Percentiles rank a stretch among this genome's conserved stretches.
Conservation (phyloP, 2,797 vertebrate species). For the Luscinia luscinia region DNA sequence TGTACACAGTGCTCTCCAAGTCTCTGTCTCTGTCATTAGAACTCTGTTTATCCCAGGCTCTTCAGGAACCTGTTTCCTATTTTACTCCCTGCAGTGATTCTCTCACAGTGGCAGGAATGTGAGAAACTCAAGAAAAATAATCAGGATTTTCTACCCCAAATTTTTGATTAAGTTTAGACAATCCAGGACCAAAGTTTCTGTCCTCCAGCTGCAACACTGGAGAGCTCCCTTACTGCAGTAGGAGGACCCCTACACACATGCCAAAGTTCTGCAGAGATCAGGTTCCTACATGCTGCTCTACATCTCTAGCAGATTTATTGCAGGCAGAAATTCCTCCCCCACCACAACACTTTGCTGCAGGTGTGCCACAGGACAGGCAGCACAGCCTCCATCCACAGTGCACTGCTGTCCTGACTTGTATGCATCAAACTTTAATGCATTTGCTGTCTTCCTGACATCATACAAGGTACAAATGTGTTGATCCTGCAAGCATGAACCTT, state of each 20-base stretch:
- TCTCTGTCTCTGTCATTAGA: background rate
- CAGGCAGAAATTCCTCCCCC: background rate
- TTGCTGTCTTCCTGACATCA: background rate
- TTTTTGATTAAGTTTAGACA: background rate
- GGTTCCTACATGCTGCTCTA: background rate
- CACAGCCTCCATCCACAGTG: accelerated
- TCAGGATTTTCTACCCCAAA: background rate
- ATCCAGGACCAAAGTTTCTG: background rate
- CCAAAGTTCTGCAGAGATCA: background rate
- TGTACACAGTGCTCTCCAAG: background rate
- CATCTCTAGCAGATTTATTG: background rate
- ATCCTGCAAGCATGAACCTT: background rate
- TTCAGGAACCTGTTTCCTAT: background rate
- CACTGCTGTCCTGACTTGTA: accelerated
- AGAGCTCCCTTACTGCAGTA: accelerated
- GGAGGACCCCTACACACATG: background rate
- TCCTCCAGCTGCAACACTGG: background rate
- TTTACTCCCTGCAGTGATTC: background rate
- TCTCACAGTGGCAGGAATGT: background rate
- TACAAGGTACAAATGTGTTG: background rate
- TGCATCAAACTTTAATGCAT: background rate
- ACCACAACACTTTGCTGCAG: background rate
- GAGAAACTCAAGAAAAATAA: background rate
- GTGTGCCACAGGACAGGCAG: background rate
- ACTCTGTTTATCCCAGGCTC: background rate